A percentile compares a stretch with the other conserved stretches of the same genome.
Conservation (phyloP, 2,113 vertebrate species). For the Pithys albifrons region DNA sequence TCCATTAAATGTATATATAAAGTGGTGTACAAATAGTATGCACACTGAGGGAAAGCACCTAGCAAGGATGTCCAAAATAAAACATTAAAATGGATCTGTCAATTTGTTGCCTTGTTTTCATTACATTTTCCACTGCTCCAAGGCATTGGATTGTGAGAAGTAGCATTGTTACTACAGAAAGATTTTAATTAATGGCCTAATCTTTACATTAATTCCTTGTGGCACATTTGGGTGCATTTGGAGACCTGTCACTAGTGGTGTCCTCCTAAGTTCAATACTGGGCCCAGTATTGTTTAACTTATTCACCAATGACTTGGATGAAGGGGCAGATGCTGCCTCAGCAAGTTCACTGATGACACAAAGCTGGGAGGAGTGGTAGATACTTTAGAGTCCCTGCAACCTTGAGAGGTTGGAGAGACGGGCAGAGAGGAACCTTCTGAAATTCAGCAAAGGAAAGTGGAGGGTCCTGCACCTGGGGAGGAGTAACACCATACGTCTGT, state of each 20-base stretch:
- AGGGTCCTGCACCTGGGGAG: neutral
- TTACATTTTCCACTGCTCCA: neutral
- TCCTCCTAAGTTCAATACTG: neutral
- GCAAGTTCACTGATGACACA: neutral
- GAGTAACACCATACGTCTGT: neutral
- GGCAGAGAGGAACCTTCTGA: neutral
- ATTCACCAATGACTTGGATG: neutral
- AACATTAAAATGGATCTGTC: neutral
- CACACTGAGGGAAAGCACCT: neutral
- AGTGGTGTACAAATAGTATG: neutral
- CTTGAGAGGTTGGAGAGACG: neutral
- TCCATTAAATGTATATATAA: neutral
- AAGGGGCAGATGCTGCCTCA: neutral
- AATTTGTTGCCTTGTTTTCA: neutral
- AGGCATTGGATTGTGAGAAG: neutral
- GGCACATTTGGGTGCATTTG: neutral
- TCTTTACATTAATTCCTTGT: neutral
- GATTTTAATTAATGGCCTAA: neutral
- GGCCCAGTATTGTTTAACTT: neutral
- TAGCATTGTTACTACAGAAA: neutral
- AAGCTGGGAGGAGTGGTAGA: fast-evolving
- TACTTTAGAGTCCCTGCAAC: neutral
- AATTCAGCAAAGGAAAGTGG: neutral
- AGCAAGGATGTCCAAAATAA: neutral
- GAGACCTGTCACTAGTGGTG: neutral